Conservation (phyloP, 2,113 vertebrate genomes). For the Phasianus colchicus region DNA sequence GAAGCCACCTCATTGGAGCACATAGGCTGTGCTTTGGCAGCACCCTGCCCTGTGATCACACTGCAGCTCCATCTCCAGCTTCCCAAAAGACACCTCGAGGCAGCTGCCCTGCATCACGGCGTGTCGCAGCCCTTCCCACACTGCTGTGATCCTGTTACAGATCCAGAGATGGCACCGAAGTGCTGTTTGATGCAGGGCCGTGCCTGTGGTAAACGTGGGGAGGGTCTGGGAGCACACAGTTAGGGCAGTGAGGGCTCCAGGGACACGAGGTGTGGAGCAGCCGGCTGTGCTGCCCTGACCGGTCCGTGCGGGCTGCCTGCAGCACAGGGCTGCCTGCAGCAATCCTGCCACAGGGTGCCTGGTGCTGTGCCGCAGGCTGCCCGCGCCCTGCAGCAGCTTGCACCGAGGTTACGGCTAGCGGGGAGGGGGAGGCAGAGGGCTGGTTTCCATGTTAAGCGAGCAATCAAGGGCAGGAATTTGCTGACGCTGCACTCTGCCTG, state of each 20-base stretch:
- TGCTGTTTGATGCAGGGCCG: fast-evolving
- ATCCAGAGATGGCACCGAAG: neutral
- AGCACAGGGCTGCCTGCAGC: neutral
- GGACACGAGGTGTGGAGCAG: neutral
- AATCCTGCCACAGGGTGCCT: neutral
- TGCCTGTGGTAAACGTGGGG: neutral
- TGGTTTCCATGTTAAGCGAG: slow-evolving; percentile 57
- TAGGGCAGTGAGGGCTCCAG: neutral
- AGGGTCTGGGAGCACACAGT: neutral
- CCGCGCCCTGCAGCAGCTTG: neutral
- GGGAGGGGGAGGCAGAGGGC: slow-evolving; percentile 53
- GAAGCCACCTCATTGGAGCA: neutral
- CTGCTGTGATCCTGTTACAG: neutral
- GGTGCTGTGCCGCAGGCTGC: fast-evolving
- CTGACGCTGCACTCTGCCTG: slow-evolving; percentile 57
- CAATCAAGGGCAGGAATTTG: slow-evolving; percentile 66
- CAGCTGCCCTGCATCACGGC: neutral
- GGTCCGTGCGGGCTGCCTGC: neutral
- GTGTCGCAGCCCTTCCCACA: neutral
- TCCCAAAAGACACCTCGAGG: neutral
- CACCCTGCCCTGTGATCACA: neutral
- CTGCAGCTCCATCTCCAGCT: neutral
- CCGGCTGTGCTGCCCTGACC: neutral
- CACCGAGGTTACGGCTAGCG: neutral
- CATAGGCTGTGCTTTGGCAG: neutral